Percentiles rank a stretch among this genome's conserved stretches.
Conservation (phyloP, 2,797 vertebrate genomes). For the Spinibarbus caldwelli region DNA sequence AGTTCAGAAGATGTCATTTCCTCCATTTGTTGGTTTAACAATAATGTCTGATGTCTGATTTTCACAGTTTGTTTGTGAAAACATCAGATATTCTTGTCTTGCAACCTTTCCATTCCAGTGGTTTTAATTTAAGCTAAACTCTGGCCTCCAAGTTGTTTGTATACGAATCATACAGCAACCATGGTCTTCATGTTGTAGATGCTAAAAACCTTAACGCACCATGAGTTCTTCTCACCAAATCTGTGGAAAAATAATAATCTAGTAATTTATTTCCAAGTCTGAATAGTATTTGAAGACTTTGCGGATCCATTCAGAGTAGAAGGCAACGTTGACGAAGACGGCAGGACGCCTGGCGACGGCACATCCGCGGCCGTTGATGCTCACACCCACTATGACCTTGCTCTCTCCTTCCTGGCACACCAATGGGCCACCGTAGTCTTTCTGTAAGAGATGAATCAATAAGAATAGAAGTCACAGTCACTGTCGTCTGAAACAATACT, state of each 20-base stretch:
- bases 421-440: conserved; percentile 93
- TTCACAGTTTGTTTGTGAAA: not conserved
- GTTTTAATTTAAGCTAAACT: not conserved
- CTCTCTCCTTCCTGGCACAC: conserved; percentile 92
- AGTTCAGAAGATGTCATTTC: conserved; percentile 1
- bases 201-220: not conserved
- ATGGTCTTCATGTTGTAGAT: conserved; percentile 8
- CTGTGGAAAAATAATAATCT: not conserved
- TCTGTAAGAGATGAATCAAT: conserved; percentile 70
- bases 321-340: conserved; percentile 93
- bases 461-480: not conserved
- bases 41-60: conserved; percentile 14
- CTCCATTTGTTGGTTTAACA: conserved; percentile 34
- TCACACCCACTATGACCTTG: conserved; percentile 91
- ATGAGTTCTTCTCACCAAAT: not conserved
- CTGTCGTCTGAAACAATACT: not conserved
- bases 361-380: conserved; percentile 93
- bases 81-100: conserved; percentile 6
- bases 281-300: conserved; percentile 88
- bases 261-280: conserved; percentile 70
- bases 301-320: conserved; percentile 96
- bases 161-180: not conserved
- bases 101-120: conserved; percentile 22
- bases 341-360: conserved; percentile 88
- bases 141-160: not conserved